Conservation (phyloP, 2,797 vertebrate genomes). For the Anabacerthia variegaticeps region DNA sequence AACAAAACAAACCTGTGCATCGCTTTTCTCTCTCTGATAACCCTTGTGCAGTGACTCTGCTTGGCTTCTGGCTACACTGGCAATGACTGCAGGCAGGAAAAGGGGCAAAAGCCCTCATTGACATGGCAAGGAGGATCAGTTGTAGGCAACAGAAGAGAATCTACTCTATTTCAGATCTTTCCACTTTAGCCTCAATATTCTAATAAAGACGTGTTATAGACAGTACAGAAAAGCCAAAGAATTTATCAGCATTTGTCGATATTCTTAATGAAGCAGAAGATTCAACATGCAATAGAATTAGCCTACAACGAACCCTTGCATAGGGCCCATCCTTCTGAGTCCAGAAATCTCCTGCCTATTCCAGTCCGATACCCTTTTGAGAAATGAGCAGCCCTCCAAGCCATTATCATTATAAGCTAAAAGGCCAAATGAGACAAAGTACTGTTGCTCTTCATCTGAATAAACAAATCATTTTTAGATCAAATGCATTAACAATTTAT, state of each 20-base stretch:
- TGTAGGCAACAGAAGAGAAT: neutral
- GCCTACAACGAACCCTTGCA: constrained; percentile 68
- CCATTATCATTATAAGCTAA: constrained; percentile 53
- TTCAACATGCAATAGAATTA: constrained; percentile 75
- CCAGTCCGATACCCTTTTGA: constrained; percentile 50
- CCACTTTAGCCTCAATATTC: neutral
- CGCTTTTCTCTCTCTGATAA: accelerated
- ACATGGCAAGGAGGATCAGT: neutral
- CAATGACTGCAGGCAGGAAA: neutral
- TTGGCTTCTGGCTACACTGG: neutral
- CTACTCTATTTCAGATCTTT: neutral
- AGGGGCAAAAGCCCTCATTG: accelerated
- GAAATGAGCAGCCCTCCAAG: constrained; percentile 37
- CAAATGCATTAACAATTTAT: constrained; percentile 50
- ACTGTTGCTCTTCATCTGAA: constrained; percentile 64
- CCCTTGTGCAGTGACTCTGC: accelerated
- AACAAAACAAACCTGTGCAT: neutral
- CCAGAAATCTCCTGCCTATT: constrained; percentile 53
- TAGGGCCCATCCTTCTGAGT: constrained; percentile 22
- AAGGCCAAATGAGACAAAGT: constrained; percentile 62
- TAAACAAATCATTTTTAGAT: constrained; percentile 62
- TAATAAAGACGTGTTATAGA: constrained; percentile 8
- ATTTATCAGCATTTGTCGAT: constrained; percentile 78
- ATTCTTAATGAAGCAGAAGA: constrained; percentile 78
- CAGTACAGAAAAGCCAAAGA: constrained; percentile 61